A percentile compares a stretch with the other conserved stretches of the same genome.
phyloP scores from a whole-genome alignment of 2,113 vertebrate species.

The Reinhardtius hippoglossoides region DNA sequence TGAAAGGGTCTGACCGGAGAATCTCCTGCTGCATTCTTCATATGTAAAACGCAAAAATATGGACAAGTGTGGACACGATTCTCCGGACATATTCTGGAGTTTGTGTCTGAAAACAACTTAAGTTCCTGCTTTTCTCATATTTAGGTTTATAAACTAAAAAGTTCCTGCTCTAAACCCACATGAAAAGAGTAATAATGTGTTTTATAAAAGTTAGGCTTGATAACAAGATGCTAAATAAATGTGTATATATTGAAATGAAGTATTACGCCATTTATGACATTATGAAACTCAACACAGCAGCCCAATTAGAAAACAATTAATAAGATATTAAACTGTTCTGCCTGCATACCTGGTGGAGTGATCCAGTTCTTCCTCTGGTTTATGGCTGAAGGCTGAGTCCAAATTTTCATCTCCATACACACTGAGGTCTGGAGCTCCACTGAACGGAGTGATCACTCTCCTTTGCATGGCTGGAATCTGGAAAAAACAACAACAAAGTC shows the following conservation, averaged over 20 bases:
- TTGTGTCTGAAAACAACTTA: no score
- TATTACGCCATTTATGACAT: not conserved
- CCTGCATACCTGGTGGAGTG: slow-evolving; percentile 69
- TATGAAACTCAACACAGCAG: not conserved
- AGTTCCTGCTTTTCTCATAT: not conserved
- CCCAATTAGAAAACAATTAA: not conserved
- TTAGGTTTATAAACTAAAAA: not conserved
- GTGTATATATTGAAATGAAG: no score
- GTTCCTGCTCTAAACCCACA: not conserved
- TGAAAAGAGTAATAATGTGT: not conserved
- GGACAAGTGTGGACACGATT: no score
- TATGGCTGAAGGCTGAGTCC: slow-evolving; percentile 78
- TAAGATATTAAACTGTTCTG: not conserved
- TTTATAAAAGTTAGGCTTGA: not conserved
- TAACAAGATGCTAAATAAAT: not conserved
- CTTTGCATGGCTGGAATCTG: slow-evolving; percentile 96
- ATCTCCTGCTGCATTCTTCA: no score
- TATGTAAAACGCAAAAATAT: no score
- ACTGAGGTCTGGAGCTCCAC: slow-evolving; percentile 91
- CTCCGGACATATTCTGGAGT: no score
- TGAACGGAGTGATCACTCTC: slow-evolving; percentile 92
- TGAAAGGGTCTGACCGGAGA: no score
- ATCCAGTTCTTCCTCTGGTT: slow-evolving; percentile 71
- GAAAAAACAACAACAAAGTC: slow-evolving; percentile 1
- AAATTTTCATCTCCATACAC: slow-evolving; percentile 86